These are phyloP conservation scores for Xestia ashworthii DNA, from an alignment of 2,888 invertebrate species.

Conservation along the genomic window DNA sequence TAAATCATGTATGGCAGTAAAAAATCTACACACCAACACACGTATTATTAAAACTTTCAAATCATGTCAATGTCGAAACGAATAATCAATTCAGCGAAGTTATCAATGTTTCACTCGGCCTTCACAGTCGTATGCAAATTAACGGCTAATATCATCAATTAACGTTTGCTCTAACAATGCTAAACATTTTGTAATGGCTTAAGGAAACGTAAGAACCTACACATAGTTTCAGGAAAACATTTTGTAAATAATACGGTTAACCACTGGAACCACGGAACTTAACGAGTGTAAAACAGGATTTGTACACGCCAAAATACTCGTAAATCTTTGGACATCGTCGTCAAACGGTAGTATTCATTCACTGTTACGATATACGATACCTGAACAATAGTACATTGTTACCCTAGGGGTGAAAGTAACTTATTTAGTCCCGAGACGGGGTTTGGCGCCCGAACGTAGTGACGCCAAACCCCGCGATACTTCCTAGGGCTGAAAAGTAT, in stretches of 20 bases:
- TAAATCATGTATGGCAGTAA: not conserved
- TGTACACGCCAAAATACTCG: too few species aligned
- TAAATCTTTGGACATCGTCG: too few species aligned
- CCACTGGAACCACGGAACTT: not conserved
- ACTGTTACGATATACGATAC: too few species aligned
- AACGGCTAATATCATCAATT: conserved; percentile 36
- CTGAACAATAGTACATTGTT: too few species aligned
- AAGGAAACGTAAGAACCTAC: conserved; percentile 22
- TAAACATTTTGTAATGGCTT: conserved; percentile 27
- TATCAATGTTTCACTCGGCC: conserved; percentile 40
- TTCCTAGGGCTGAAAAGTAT: too few species aligned
- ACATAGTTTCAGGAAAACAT: conserved; percentile 29
- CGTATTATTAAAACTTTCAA: conserved; percentile 20
- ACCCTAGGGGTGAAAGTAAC: too few species aligned
- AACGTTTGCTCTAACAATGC: conserved; percentile 40
- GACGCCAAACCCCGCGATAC: too few species aligned
- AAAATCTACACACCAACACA: not conserved
- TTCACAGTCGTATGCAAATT: conserved; percentile 45
- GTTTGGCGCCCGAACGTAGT: too few species aligned
- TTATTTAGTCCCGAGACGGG: too few species aligned
- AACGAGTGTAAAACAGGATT: not conserved
- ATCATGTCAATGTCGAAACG: conserved; percentile 28
- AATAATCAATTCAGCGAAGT: conserved; percentile 28
- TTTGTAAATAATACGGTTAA: conserved; percentile 31
- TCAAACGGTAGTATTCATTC: too few species aligned